A percentile compares a stretch with the other conserved stretches of the same genome.
Evolutionary conservation across 2,113 vertebrate genomes (phyloP).

Genomic region (Neoarius graeffei): DNA sequence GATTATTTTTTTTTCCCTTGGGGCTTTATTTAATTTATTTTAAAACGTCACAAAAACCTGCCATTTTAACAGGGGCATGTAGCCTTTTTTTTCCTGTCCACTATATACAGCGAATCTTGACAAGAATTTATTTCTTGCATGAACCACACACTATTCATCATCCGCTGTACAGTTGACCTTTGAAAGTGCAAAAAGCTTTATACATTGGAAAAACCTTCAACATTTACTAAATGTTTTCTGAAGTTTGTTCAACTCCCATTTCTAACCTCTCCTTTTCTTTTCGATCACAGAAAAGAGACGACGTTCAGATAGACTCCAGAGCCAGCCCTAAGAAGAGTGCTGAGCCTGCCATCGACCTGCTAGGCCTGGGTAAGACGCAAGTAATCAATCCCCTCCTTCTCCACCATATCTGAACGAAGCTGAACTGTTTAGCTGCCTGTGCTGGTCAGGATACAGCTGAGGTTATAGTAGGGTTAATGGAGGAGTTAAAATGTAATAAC

Average conservation of each 20-base stretch:
- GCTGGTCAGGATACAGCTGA: background rate
- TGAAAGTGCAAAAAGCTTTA: background rate
- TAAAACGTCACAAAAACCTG: background rate
- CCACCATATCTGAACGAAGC: slow-evolving; percentile 1
- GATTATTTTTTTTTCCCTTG: background rate
- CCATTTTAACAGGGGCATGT: background rate
- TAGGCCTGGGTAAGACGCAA: slow-evolving; percentile 88
- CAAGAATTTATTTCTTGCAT: background rate
- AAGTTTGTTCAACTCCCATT: slow-evolving; percentile 10
- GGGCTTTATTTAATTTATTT: background rate
- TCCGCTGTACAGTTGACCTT: background rate
- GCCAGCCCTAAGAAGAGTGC: slow-evolving; percentile 81
- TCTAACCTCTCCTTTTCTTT: slow-evolving; percentile 43
- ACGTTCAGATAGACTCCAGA: slow-evolving; percentile 80
- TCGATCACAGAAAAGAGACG: slow-evolving; percentile 80
- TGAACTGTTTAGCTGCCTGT: background rate
- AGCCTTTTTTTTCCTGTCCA: background rate
- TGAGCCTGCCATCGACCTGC: slow-evolving; percentile 87
- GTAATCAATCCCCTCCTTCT: slow-evolving; percentile 9
- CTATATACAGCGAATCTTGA: background rate
- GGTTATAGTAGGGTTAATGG: background rate
- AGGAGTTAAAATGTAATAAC: no score
- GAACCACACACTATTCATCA: background rate
- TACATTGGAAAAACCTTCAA: background rate
- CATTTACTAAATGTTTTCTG: background rate